Conservation (phyloP, 2,888 invertebrate genomes). For the Cremastinae sp. region DNA sequence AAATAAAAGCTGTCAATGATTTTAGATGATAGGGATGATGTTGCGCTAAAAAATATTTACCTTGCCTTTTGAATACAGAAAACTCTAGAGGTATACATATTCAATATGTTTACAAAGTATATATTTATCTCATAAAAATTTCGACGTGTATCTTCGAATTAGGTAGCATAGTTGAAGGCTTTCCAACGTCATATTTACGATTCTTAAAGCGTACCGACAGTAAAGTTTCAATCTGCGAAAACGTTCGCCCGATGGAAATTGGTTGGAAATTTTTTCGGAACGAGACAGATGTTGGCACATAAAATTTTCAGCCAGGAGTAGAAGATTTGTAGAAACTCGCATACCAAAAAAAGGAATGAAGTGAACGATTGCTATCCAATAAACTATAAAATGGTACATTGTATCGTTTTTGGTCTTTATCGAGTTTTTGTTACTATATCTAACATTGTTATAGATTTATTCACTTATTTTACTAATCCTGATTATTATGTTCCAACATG, state of each 20-base stretch:
- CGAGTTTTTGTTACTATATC: no score
- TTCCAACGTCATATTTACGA: slow-evolving; percentile 30
- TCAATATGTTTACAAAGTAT: not conserved
- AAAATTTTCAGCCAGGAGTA: not conserved
- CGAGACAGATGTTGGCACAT: not conserved
- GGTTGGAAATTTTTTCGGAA: slow-evolving; percentile 28
- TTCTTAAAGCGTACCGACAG: slow-evolving; percentile 34
- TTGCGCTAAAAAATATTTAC: slow-evolving; percentile 1
- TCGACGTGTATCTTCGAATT: slow-evolving; percentile 15
- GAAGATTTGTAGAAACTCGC: not conserved
- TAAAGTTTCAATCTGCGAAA: slow-evolving; percentile 47
- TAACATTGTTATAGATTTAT: not conserved
- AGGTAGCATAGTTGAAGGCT: slow-evolving; percentile 17
- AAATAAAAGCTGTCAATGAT: not conserved
- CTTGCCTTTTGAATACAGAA: not conserved
- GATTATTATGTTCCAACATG: not conserved
- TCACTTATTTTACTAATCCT: not conserved
- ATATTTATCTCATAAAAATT: slow-evolving; percentile 13
- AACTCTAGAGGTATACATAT: not conserved
- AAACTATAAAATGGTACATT: not conserved
- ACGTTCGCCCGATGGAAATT: slow-evolving; percentile 20
- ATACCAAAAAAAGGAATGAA: not conserved
- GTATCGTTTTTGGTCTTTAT: not conserved
- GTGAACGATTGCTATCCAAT: not conserved
- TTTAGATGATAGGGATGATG: not conserved